Base-by-base conservation (phyloP, 2,888 invertebrate genomes). In the Rhaphigaster nebulosa region DNA sequence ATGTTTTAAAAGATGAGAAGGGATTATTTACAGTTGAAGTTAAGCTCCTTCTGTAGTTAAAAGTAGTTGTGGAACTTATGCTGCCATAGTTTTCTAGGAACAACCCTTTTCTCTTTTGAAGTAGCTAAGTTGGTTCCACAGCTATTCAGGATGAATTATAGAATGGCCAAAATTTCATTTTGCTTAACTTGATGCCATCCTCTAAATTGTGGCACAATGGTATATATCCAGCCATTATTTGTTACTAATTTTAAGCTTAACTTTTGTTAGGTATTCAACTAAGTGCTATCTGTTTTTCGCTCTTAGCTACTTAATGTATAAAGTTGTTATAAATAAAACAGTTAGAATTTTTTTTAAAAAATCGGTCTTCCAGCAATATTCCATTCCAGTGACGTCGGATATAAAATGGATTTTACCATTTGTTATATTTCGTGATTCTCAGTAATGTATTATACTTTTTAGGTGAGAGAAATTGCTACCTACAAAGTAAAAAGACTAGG, bases 21-120 rank as follows among this genome's bases (percentile, higher is more conserved):
- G 20, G n/a, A 45, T 84, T 84, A 50, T 50, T 50, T 84, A 50
- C 84, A n/a, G 84, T 26, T 50, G 13, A n/a, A 50, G 45, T 45
- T 84, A 45, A 84, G 26, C 20, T 26, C n/a, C n/a, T 84, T 0
- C 45, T 26, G 26, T 20, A 18, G 84, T 18, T 50, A 45, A 38
- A 41, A 84, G 84, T 50, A 84, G 84, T 84, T 84, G 12, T 41
- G 13, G 45, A 84, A 84, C 45, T 84, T 84, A n/a, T 84, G 84
- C 84, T 84, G 2, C 45, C 45, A n/a, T 15, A 84, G 45, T 80
- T 84, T 45, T 45, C 84, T 84, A 38, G 45, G 45, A 41, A 50
- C 45, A 26, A 15, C 15, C 13, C 45, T 45, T 45, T 26, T 13
- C 84, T 84, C n/a, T 84, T 84, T 84, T 84, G 45, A 84, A 84